Conservation (phyloP, 2,113 vertebrate genomes). For the Rhinichthys klamathensis region DNA sequence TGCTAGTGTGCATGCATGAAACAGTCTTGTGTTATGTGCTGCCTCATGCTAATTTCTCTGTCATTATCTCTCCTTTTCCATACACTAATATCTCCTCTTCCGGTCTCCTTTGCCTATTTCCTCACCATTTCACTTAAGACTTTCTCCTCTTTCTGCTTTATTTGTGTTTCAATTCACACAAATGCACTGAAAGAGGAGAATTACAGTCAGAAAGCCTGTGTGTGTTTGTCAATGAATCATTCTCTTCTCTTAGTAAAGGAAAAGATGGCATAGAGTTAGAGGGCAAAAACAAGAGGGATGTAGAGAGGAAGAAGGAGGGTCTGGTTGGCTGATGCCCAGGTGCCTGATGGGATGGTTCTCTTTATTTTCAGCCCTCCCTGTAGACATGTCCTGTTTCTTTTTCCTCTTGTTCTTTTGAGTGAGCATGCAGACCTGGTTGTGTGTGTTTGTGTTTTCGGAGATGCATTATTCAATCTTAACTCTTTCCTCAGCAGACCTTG, state of each 20-base stretch:
- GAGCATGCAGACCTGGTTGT: conserved; percentile 16
- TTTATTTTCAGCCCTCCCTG: conserved; percentile 83
- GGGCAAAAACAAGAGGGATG: too few relatives aligned
- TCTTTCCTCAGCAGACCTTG: not conserved
- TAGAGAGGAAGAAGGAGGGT: conserved; percentile 41
- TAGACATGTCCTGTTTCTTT: conserved; percentile 79
- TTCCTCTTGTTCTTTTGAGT: not conserved
- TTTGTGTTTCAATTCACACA: not conserved
- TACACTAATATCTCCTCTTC: not conserved
- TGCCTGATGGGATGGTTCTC: conserved; percentile 80
- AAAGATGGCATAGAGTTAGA: not conserved
- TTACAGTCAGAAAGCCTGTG: not conserved
- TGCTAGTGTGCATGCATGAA: not conserved
- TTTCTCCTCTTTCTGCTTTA: not conserved
- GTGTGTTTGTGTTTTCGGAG: not conserved
- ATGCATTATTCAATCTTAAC: conserved; percentile 25
- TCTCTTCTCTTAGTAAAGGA: not conserved
- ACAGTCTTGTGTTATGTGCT: not conserved
- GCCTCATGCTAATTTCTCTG: not conserved
- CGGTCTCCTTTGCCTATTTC: not conserved
- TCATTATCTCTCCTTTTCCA: conserved; percentile 37
- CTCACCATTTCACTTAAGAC: not conserved
- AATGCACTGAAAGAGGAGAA: not conserved
- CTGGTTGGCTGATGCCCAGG: conserved; percentile 71
- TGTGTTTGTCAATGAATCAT: not conserved